Percentiles rank a stretch among this genome's conserved stretches.
Evolutionary conservation across 2,797 vertebrate species (phyloP).

Genomic region (Chelidonichthys spinosus): DNA sequence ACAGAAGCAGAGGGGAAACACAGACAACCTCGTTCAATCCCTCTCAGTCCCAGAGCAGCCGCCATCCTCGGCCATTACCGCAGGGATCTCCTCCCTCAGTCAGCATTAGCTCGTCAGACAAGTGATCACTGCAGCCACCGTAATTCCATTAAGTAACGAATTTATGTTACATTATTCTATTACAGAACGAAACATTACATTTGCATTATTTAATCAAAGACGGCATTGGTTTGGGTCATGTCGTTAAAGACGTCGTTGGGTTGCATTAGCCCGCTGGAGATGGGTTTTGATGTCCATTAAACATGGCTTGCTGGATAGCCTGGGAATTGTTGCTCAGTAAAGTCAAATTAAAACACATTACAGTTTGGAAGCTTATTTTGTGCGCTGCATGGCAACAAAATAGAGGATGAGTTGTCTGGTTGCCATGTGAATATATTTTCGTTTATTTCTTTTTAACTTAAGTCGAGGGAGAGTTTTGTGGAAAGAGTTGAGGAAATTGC

Average conservation of each 20-base stretch:
- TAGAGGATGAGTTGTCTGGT: constrained; percentile 12
- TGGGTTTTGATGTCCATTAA: constrained; percentile 64
- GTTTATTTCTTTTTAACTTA: not conserved
- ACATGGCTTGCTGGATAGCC: constrained; percentile 49
- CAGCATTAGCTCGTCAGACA: constrained; percentile 70
- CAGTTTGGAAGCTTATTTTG: constrained; percentile 38
- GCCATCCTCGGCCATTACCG: constrained; percentile 57
- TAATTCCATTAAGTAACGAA: constrained; percentile 72
- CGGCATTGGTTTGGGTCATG: constrained; percentile 75
- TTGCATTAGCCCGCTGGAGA: constrained; percentile 68
- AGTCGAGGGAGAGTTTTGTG: constrained; percentile 31
- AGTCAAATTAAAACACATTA: constrained; percentile 67
- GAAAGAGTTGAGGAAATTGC: constrained; percentile 38
- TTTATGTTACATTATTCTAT: constrained; percentile 79
- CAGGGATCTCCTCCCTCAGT: constrained; percentile 58
- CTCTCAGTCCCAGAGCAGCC: constrained; percentile 28
- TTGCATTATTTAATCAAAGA: constrained; percentile 80
- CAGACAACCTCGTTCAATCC: constrained; percentile 45
- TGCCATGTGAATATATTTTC: constrained; percentile 17
- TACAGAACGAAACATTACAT: constrained; percentile 72
- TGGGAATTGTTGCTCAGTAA: constrained; percentile 52
- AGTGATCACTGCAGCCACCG: constrained; percentile 67
- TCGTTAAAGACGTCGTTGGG: constrained; percentile 74
- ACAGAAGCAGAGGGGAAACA: constrained; percentile 47
- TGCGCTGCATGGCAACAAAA: constrained; percentile 12